Base-by-base conservation (phyloP, 2,797 vertebrate species). In the Coranthus polyacanthus region DNA sequence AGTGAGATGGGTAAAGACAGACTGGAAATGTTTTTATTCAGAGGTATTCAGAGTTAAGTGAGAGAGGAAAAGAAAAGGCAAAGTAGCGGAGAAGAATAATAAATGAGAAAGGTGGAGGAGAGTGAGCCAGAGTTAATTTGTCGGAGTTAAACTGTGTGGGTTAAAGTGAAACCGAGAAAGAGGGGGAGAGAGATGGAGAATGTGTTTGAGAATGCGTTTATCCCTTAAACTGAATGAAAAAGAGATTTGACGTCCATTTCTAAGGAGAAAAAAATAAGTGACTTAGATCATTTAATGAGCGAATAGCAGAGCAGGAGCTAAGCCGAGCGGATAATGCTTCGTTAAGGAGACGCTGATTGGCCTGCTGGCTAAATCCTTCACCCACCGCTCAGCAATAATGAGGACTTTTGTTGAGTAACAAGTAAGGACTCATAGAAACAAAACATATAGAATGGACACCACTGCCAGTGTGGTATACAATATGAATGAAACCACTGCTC, bases 341-440 rank as follows among this genome's bases (percentile, higher is more conserved):
- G 41, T 66, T 84, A 80, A 87, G 80, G 84, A 86, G 87, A 79
- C 17, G 84, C 82, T 68, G 72, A 81, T 83, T 87, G 82, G 82
- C 57, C 71, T 78, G 56, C 8, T 5, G n/a, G 44, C 12, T 78
- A 59, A 86, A 78, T 61, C 83, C 43, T 36, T 26, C 53, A 61
- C 39, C 49, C 53, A 61, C 39, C 49, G 5, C 51, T 47, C 39
- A 2, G 20, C 42, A 53, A 68, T 51, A 84, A 83, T 67, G 17
- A 73, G 60, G 24, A 13, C 56, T 71, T 82, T 79, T 83, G 78
- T 85, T 68, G 37, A 68, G 57, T 36, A 72, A 52, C 13, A 18
- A 59, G 63, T 26, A 8, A 37, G 34, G 34, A 55, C 53, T 52
- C 50, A 15, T 3, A 56, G n/a, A 56, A 16, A 13, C 43, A 29